A percentile compares a stretch with the other conserved stretches of the same genome.
Evolutionary conservation across 1,140 invertebrate genomes (phyloP).

Genomic region (Trachelipus rathkii): DNA sequence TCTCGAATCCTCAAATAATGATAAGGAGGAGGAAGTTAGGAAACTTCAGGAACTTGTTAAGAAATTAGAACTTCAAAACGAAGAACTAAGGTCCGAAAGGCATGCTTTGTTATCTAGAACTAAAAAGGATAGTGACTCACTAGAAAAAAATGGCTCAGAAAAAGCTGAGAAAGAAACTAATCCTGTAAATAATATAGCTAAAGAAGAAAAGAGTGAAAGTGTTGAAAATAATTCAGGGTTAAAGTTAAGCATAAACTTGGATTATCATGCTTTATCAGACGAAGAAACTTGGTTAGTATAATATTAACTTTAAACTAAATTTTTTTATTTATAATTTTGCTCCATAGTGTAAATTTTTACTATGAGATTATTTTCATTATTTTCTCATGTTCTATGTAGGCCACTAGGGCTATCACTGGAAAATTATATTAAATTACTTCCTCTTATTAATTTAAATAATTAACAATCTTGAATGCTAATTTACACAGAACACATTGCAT

Average conservation of each 20-base stretch:
- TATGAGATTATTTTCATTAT: too few relatives aligned
- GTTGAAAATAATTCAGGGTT: not conserved
- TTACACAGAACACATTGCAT: too few relatives aligned
- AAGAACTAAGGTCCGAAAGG: not conserved
- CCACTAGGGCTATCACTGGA: too few relatives aligned
- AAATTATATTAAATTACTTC: too few relatives aligned
- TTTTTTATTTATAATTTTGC: not conserved
- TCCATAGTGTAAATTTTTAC: too few relatives aligned
- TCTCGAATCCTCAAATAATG: not conserved
- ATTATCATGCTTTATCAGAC: not conserved
- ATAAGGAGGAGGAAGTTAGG: not conserved
- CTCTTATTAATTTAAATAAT: too few relatives aligned
- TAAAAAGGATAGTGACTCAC: not conserved
- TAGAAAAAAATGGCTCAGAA: not conserved
- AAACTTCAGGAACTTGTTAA: slow-evolving; percentile 8
- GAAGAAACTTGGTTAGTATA: not conserved
- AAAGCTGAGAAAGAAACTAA: not conserved
- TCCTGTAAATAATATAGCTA: not conserved
- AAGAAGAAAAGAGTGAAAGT: not conserved
- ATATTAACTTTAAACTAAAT: not conserved
- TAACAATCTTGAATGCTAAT: too few relatives aligned
- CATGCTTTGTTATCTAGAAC: not conserved
- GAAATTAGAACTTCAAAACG: slow-evolving; percentile 2
- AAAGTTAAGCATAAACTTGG: not conserved
- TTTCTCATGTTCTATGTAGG: too few relatives aligned